These are phyloP conservation scores for Halcyon smyrnensis DNA, from an alignment of 2,797 vertebrate genomes.

Conservation along the genomic window DNA sequence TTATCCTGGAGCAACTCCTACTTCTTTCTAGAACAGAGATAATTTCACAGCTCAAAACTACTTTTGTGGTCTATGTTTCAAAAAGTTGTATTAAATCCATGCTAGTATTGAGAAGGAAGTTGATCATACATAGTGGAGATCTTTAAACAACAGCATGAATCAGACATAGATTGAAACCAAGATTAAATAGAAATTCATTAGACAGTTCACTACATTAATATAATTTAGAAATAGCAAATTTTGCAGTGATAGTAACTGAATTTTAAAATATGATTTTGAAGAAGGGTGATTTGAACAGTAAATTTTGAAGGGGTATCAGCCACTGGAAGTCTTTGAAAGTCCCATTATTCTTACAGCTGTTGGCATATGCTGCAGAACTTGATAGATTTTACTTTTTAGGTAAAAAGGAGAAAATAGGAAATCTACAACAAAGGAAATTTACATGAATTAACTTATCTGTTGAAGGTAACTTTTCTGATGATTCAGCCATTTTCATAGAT, in stretches of 20 bases:
- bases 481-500: neutral
- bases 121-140: neutral
- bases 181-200: neutral
- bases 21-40: neutral
- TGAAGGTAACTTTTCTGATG: neutral
- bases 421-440: neutral
- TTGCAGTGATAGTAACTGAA: neutral
- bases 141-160: neutral
- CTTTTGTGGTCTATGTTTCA: neutral
- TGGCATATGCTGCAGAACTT: neutral
- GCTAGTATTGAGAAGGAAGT: neutral
- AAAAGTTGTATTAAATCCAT: neutral
- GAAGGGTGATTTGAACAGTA: neutral
- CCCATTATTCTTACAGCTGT: neutral
- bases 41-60: neutral
- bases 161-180: neutral
- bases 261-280: neutral
- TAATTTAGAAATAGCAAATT: neutral
- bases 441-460: neutral
- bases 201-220: neutral
- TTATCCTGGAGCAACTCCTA: neutral
- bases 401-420: neutral
- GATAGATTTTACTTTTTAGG: neutral
- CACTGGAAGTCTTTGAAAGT: neutral
- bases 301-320: neutral